A percentile compares a stretch with the other conserved stretches of the same genome.
Conservation (phyloP, 2,888 invertebrate genomes). For the Rambutsinella grinnellia region DNA sequence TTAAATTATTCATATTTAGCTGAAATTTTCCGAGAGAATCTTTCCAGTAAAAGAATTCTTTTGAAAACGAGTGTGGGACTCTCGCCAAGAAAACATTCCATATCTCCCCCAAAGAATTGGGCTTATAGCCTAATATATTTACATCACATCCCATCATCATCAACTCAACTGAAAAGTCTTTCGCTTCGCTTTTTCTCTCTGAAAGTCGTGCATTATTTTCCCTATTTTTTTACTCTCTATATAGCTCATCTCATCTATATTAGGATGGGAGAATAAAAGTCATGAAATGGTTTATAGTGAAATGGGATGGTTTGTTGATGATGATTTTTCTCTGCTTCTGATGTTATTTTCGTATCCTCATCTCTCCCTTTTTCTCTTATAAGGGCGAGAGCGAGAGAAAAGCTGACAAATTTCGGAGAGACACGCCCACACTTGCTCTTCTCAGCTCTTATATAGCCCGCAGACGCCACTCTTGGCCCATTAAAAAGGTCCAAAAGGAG, state of each 20-base stretch:
- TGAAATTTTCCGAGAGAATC: too few species aligned
- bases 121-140: constrained; percentile 16
- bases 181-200: constrained; percentile 2
- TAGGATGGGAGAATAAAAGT: neutral
- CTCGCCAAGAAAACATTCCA: too few species aligned
- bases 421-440: constrained; percentile 67
- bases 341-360: constrained; percentile 19
- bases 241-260: neutral
- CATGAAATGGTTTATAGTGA: neutral
- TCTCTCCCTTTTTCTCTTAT: constrained; percentile 61
- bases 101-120: too few species aligned
- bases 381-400: constrained; percentile 62
- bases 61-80: too few species aligned
- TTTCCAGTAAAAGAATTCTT: too few species aligned
- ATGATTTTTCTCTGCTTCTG: neutral
- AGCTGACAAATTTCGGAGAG: constrained; percentile 67
- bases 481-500: constrained; percentile 66
- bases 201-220: constrained; percentile 23
- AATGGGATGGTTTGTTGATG: neutral
- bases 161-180: constrained; percentile 3
- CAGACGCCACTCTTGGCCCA: constrained; percentile 66
- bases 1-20: too few species aligned
- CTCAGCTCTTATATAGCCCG: constrained; percentile 66
- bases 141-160: constrained; percentile 37
- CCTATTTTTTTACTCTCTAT: neutral